Conservation (phyloP, 1,140 invertebrate genomes). For the Papilio xuthus region DNA sequence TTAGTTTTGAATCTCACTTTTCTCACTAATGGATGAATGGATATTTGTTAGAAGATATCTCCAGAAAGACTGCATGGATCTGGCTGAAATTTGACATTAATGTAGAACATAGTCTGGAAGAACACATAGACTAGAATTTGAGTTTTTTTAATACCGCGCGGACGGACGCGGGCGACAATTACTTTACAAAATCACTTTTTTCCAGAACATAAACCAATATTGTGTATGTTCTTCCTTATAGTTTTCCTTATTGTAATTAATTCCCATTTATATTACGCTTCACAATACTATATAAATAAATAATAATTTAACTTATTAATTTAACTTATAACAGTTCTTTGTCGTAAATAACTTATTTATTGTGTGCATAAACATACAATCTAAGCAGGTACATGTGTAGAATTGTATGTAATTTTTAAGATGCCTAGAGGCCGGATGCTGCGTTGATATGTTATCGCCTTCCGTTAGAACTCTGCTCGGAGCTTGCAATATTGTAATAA, state of each 20-base stretch:
- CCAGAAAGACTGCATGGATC: no score
- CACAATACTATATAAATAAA: background rate
- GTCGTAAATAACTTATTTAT: background rate
- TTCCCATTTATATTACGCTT: no score
- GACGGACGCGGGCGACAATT: no score
- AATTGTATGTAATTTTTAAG: background rate
- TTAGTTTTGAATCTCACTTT: background rate
- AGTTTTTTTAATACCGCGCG: no score
- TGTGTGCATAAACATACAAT: background rate
- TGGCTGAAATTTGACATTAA: no score
- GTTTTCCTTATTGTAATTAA: background rate
- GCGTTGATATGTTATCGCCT: conserved; percentile 5
- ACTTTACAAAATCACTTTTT: no score
- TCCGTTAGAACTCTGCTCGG: background rate
- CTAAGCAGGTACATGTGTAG: background rate
- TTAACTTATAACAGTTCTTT: no score
- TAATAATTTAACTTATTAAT: background rate
- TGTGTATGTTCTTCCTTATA: background rate
- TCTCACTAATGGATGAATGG: no score
- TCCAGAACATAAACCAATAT: no score
- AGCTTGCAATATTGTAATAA: background rate
- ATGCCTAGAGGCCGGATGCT: background rate
- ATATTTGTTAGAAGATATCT: no score
- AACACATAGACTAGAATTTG: no score
- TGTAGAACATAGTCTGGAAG: no score